Evolutionary conservation across 2,888 invertebrate species (phyloP), one percentile per base, ranked within the genome.

Genomic region (Iphiclides podalirius): DNA sequence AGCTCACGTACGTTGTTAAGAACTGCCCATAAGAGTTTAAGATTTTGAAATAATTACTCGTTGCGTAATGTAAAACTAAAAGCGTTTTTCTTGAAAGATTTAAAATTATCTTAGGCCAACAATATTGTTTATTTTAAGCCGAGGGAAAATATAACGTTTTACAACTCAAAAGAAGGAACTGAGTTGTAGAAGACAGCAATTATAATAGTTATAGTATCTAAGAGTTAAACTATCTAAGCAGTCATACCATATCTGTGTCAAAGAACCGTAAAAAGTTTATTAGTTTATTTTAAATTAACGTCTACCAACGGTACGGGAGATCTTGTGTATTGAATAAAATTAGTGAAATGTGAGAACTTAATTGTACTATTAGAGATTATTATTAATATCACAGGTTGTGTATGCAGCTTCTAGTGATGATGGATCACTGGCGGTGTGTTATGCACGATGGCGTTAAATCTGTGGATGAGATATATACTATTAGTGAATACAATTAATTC

Each of bases 381-480:
- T 59, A 78, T 72, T 83, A 83, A 77, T 85, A 86, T 86, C 85
- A 86, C 87, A 84, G 80, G 61, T 70, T 72, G 64, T 61, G 64
- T 64, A 68, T 63, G 64, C 60, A 54, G 54, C 56, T 63, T 55
- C 60, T 85, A 88, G 82, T 88, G 87, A 65, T 87, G 85, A 72
- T 85, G 84, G 72, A 84, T 82, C 58, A 85, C 83, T 47, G 87
- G 87, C 47, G 87, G 85, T 26, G 86, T 69, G 77, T 89, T 87
- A 77, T 86, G 87, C 42, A 88, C 88, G 57, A 88, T 71, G 38
- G 89, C 89, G 76, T 89, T 87, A 79, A 89, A 89, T 65, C 89
- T 89, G 83, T 63, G 55, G 64, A 63, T 54, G 71, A 69, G 13
- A 70, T 69, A 53, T 61, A 65, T n/a, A n/a, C n/a, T n/a, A n/a